These are phyloP conservation scores for Pelodiscus sinensis DNA, from an alignment of 2,113 vertebrate species.

Conservation along the genomic window DNA sequence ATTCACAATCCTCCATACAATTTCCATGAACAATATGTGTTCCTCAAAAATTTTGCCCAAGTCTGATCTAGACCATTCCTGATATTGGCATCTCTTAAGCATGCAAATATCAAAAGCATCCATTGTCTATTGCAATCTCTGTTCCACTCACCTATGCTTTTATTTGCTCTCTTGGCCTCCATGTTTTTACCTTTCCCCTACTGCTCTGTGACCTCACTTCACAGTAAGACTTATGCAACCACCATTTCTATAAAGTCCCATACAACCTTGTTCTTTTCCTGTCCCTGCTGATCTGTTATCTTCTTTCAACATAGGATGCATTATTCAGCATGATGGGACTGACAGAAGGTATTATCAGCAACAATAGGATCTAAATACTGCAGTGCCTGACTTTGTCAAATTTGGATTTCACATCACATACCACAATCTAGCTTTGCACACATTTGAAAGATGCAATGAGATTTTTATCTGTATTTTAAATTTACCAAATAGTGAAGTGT, in stretches of 20 bases:
- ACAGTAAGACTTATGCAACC: not conserved
- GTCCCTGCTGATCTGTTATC: not conserved
- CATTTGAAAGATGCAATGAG: not conserved
- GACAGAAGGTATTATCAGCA: not conserved
- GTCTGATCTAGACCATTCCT: no score
- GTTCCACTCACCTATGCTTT: not conserved
- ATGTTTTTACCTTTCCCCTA: not conserved
- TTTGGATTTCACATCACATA: not conserved
- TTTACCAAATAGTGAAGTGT: not conserved
- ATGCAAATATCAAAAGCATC: not conserved
- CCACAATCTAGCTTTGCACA: not conserved
- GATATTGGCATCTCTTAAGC: not conserved
- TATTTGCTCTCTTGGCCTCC: not conserved
- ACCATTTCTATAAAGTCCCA: not conserved
- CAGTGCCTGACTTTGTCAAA: not conserved
- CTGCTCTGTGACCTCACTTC: not conserved
- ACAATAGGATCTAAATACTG: not conserved
- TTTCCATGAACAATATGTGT: no score
- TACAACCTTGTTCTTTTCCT: not conserved
- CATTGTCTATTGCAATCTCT: not conserved
- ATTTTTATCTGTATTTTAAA: not conserved
- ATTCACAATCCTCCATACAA: no score
- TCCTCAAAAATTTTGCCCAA: no score
- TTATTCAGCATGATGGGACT: not conserved
- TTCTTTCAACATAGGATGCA: not conserved